Evolutionary conservation across 2,113 vertebrate genomes (phyloP), one percentile per base, ranked within the genome.

Genomic region (Acrocephalus arundinaceus): DNA sequence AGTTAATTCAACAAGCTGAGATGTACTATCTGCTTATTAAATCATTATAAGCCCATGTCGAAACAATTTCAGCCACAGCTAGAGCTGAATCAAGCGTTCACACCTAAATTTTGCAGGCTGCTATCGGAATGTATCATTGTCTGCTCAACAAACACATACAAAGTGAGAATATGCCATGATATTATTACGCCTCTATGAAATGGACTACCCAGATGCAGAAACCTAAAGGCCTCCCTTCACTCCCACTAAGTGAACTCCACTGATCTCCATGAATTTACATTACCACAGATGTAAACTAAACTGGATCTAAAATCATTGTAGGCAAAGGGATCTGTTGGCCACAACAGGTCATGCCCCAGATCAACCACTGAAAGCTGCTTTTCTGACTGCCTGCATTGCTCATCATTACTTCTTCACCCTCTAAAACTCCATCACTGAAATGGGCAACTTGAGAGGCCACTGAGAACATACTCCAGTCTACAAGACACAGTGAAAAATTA

Each of bases 21-120:
- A 67, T 77, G 63, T 46, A 55, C 46, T 43, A 70, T 86, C 51
- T 80, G 55, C 63, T 77, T 51, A 90, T 86, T 90, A 90, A 96
- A 71, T 86, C 75, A 31, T 80, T 84, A 39, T 20, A 77, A 67
- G 48, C 33, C 43, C 17, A 13, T 57, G 57, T 65, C 0, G 1
- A 91, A 93, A 75, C 31, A 65, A 87, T 54, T 81, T 77, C 63
- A 89, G 63, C 30, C 0, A 0, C 67, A 96, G 79, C 67, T 92
- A 65, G 93, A 88, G 51, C 72, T 93, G 89, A 92, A 90, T 90
- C 67, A 74, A 66, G 48, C 7, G 18, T 63, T 88, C 72, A 59
- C 71, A 90, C 41, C 59, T 83, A 73, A 83, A 80, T 88, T 92
- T 83, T 94, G 41, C 85, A 84, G 79, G 85, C 94, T 95, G 86